phyloP scores from a whole-genome alignment of 2,888 invertebrate species.

The Mythimna pallens region DNA sequence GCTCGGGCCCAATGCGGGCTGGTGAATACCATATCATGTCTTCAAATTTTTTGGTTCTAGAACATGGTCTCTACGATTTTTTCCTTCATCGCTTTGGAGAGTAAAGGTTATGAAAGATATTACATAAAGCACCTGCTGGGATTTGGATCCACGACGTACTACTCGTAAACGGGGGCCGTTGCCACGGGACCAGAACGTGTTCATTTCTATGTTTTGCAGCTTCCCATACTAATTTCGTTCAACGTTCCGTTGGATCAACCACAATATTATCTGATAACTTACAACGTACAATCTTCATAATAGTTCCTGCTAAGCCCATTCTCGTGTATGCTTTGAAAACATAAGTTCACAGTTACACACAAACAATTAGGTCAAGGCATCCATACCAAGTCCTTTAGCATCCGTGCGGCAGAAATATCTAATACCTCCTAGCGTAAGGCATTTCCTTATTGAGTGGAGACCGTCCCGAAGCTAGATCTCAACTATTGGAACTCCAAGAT shows the following conservation, averaged over 20 bases:
- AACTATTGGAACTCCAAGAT: constrained; percentile 64
- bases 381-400: constrained; percentile 58
- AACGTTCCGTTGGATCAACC: constrained; percentile 30
- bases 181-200: no score
- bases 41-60: no score
- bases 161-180: no score
- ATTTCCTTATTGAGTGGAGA: constrained; percentile 70
- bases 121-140: no score
- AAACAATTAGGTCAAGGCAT: constrained; percentile 65
- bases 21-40: no score
- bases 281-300: constrained; percentile 33
- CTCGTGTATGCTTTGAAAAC: constrained; percentile 61
- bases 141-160: no score
- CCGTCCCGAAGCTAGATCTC: constrained; percentile 56
- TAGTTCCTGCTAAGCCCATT: constrained; percentile 57
- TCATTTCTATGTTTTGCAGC: neutral
- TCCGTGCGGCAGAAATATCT: constrained; percentile 62
- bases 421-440: constrained; percentile 57
- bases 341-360: constrained; percentile 50
- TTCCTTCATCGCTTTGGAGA: no score
- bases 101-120: no score
- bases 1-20: no score
- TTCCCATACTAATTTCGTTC: constrained; percentile 8
- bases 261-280: constrained; percentile 34
- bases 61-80: no score